Conservation (phyloP, 2,888 invertebrate species). For the Perizoma flavofasciatum region DNA sequence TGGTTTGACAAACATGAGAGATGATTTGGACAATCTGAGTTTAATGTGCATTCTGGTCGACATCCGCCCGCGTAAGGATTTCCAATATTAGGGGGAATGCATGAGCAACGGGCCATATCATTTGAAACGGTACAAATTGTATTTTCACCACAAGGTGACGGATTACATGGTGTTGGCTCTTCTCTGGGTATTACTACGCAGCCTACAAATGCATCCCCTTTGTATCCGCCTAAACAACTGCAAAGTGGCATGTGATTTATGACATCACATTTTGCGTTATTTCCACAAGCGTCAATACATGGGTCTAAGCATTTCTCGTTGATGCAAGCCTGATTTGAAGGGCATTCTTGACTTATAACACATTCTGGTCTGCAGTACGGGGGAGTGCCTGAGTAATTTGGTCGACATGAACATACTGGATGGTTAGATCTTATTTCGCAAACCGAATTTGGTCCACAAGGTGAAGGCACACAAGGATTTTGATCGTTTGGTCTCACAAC, state of each 20-base stretch:
- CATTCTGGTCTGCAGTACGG: slow-evolving; percentile 93
- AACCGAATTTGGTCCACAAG: slow-evolving; percentile 92
- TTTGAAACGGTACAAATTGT: slow-evolving; percentile 89
- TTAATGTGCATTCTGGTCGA: slow-evolving; percentile 92
- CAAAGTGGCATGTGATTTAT: slow-evolving; percentile 92
- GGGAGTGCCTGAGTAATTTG: slow-evolving; percentile 91
- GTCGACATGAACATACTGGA: slow-evolving; percentile 91
- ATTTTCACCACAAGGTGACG: slow-evolving; percentile 93
- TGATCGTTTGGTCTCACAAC: slow-evolving; percentile 64
- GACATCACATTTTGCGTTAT: slow-evolving; percentile 90
- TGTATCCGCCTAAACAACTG: slow-evolving; percentile 89
- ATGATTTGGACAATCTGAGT: slow-evolving; percentile 90
- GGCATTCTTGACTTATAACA: slow-evolving; percentile 92
- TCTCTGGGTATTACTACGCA: slow-evolving; percentile 85
- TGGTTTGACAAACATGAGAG: slow-evolving; percentile 92
- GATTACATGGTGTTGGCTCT: slow-evolving; percentile 87
- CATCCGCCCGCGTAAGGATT: slow-evolving; percentile 94
- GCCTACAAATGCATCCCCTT: slow-evolving; percentile 93
- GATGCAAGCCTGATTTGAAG: slow-evolving; percentile 90
- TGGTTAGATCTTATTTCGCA: slow-evolving; percentile 91
- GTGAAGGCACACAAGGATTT: slow-evolving; percentile 87
- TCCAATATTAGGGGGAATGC: slow-evolving; percentile 94
- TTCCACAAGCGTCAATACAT: slow-evolving; percentile 90
- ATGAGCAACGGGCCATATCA: slow-evolving; percentile 89
- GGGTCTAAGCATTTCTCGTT: slow-evolving; percentile 92